These are phyloP conservation scores for Diogma glabrata DNA, from an alignment of 2,888 invertebrate species.

Conservation along the genomic window DNA sequence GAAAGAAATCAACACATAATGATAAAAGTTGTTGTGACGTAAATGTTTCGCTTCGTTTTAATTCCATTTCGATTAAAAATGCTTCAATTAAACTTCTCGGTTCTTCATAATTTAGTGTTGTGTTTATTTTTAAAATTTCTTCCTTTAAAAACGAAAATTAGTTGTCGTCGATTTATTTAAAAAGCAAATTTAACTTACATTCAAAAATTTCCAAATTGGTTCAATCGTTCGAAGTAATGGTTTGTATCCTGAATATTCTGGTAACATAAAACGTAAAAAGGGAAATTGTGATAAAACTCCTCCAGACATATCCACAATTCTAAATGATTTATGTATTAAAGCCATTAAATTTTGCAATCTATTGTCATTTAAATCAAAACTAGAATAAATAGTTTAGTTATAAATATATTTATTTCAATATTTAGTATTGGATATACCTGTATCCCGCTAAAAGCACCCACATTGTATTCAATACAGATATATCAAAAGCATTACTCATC, in stretches of 20 bases:
- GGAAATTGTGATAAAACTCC: constrained; percentile 58
- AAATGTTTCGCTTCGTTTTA: constrained; percentile 17
- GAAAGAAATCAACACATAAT: constrained; percentile 46
- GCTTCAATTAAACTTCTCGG: constrained; percentile 37
- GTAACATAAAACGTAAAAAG: constrained; percentile 51
- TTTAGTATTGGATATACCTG: no score
- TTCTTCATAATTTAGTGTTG: constrained; percentile 30
- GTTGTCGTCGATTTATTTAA: constrained; percentile 2
- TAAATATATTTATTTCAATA: no score
- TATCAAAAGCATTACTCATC: constrained; percentile 44
- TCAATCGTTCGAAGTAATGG: constrained; percentile 40
- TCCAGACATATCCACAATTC: constrained; percentile 50
- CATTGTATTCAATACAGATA: constrained; percentile 52
- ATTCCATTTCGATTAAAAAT: constrained; percentile 42
- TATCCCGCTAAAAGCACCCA: constrained; percentile 59
- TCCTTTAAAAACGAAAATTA: constrained; percentile 33
- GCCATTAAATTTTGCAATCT: constrained; percentile 43
- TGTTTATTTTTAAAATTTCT: constrained; percentile 42
- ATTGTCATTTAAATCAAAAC: constrained; percentile 47
- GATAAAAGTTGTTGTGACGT: constrained; percentile 44
- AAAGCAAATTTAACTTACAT: constrained; percentile 30
- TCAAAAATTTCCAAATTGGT: constrained; percentile 44
- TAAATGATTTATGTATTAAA: constrained; percentile 50
- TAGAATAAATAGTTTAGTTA: no score
- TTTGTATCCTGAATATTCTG: constrained; percentile 49